Conservation (phyloP, 2,888 invertebrate species). For the Alsophila aescularia region DNA sequence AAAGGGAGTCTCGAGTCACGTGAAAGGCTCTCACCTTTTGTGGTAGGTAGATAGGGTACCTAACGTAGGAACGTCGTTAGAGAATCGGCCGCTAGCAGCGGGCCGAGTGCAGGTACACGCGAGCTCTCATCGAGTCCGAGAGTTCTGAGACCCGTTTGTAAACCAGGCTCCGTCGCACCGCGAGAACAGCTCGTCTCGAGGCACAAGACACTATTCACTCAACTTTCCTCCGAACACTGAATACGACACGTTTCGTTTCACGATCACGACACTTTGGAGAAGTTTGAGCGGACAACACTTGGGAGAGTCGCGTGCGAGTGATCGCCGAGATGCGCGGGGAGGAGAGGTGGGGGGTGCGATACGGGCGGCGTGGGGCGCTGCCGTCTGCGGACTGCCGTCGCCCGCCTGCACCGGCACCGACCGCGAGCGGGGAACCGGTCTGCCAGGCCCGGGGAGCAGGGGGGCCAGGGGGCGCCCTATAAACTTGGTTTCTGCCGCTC, state of each 20-base stretch:
- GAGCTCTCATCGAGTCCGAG: slow-evolving; percentile 9
- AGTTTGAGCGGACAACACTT: slow-evolving; percentile 48
- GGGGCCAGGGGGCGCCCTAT: slow-evolving; percentile 55
- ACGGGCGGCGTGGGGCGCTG: slow-evolving; percentile 34
- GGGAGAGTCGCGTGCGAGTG: slow-evolving; percentile 37
- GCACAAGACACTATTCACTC: slow-evolving; percentile 46
- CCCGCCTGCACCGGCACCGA: slow-evolving; percentile 33
- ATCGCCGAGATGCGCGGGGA: slow-evolving; percentile 52
- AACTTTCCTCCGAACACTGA: slow-evolving; percentile 48
- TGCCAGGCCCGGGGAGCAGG: slow-evolving; percentile 35
- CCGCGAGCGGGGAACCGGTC: slow-evolving; percentile 43
- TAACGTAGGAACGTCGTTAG: too few relatives aligned
- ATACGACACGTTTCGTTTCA: slow-evolving; percentile 39
- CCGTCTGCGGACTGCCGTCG: slow-evolving; percentile 54
- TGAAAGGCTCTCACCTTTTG: background rate
- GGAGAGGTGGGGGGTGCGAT: slow-evolving; percentile 4
- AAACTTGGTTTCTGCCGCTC: slow-evolving; percentile 72
- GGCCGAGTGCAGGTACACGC: too few relatives aligned
- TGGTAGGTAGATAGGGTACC: too few relatives aligned
- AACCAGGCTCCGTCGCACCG: slow-evolving; percentile 49
- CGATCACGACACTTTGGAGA: slow-evolving; percentile 39
- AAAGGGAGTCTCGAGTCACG: too few relatives aligned
- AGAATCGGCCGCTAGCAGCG: too few relatives aligned
- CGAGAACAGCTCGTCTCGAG: slow-evolving; percentile 41
- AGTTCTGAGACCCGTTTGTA: slow-evolving; percentile 59